Evolutionary conservation across 2,797 vertebrate genomes (phyloP).

Genomic region (Xyrichtys novacula): DNA sequence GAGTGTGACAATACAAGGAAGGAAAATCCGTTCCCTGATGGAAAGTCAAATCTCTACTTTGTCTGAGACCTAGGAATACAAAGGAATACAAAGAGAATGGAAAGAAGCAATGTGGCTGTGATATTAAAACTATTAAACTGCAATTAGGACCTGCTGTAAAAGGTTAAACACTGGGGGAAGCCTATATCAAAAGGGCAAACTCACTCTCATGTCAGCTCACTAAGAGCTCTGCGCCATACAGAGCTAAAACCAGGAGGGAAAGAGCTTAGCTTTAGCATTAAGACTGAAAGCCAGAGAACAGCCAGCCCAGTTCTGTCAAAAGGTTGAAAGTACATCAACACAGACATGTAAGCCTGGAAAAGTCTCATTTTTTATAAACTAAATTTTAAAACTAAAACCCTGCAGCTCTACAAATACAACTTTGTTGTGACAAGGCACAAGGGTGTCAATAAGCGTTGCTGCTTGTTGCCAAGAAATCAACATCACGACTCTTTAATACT

Average conservation of each 20-base stretch:
- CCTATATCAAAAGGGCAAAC: background rate
- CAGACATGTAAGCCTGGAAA: background rate
- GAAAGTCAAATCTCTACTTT: background rate
- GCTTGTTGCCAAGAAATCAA: background rate
- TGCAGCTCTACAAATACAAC: background rate
- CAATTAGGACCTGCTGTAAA: no score
- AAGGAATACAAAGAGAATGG: background rate
- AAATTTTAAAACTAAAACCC: background rate
- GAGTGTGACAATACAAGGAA: slow-evolving; percentile 26
- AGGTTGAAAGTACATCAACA: background rate
- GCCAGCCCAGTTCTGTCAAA: background rate
- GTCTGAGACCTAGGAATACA: background rate
- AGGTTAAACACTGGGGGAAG: no score
- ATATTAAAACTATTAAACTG: no score
- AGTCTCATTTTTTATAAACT: background rate
- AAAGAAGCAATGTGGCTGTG: no score
- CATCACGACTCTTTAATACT: no score
- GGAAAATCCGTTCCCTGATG: background rate
- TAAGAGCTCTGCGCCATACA: no score
- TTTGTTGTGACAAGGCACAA: background rate
- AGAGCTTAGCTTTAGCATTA: background rate
- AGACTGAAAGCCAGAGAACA: background rate
- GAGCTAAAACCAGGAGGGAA: background rate
- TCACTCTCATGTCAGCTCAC: background rate
- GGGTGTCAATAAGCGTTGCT: background rate